Base-by-base conservation (phyloP, 1,140 invertebrate species). In the Brachionus paranguensis region DNA sequence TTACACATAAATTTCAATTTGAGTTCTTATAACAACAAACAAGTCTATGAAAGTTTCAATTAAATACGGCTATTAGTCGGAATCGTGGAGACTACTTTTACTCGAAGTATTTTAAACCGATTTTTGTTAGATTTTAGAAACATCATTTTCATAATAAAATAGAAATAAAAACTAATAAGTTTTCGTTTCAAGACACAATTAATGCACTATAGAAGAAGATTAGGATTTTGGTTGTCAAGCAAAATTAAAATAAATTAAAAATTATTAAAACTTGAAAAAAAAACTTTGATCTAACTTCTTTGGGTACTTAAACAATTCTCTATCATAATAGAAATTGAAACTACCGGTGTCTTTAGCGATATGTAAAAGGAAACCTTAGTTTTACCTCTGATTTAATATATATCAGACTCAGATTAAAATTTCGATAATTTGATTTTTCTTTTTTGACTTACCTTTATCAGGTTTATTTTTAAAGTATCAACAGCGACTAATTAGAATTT, bases 201-300 rank as follows among this genome's bases (percentile, higher is more conserved):
- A 76, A 29, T 76, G 43, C 72, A 37, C 72, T 76, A 76, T 50
- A 53, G 72, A 76, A 76, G 45, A 50, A 47, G 72, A 50, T 47
- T 76, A 76, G 72, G 72, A 17, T 76, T 76, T 76, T 76, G 72
- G 72, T 76, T 76, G 72, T 76, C 72, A 76, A 76, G 72, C 43
- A 27, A 76, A 76, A 76, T 76, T 50, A 76, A 76, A 76, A 76
- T 76, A 50, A 76, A 76, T 50, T 76, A 47, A 47, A 76, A 76
- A 76, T 76, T 76, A 76, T 76, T 50, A 47, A 76, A 76, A 41
- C 37, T 74, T 45, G 70, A 74, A 74, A 74, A 74, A 74, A 74
- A 27, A 74, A 68, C 27, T 33, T 65, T 68, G 41, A 37, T 72
- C 37, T 43, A 60, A 20, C 53, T 60, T 60, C 53, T 60, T 27